Evolutionary conservation across 2,797 vertebrate species (phyloP).

Genomic region (Cuculus canorus): DNA sequence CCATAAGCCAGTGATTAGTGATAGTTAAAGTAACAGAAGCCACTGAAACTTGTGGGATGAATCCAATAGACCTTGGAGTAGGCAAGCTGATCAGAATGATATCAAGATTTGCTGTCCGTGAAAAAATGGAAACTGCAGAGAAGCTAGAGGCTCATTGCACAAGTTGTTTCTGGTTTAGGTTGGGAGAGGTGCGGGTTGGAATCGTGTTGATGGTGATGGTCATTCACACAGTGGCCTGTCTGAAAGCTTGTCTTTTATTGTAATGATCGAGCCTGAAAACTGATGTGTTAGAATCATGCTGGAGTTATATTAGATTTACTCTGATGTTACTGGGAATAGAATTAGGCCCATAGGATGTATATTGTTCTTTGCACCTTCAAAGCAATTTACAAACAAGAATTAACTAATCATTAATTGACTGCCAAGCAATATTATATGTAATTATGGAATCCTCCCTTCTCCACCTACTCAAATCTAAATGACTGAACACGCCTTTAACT

Average conservation of each 20-base stretch:
- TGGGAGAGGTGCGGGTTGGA: not conserved
- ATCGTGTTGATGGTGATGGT: not conserved
- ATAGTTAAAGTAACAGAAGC: not conserved
- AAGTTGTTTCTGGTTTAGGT: not conserved
- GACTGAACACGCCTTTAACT: conserved; percentile 67
- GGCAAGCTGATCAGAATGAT: not conserved
- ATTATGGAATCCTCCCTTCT: conserved; percentile 69
- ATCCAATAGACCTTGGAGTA: not conserved
- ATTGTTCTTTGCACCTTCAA: conserved; percentile 49
- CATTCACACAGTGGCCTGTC: not conserved
- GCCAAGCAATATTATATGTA: conserved; percentile 49
- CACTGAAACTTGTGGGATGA: not conserved
- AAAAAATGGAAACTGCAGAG: not conserved
- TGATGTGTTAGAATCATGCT: not conserved
- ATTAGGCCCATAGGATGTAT: conserved; percentile 11
- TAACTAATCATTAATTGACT: conserved; percentile 66
- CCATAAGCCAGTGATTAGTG: not conserved
- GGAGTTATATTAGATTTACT: not conserved
- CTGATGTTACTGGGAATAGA: conserved; percentile 1
- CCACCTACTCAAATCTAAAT: conserved; percentile 68
- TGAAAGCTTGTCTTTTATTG: not conserved
- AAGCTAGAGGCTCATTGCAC: not conserved
- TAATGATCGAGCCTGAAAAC: not conserved
- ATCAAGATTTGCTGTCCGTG: not conserved
- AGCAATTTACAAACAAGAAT: conserved; percentile 65